These are phyloP conservation scores for Coleophora flavipennella DNA, from an alignment of 2,888 invertebrate genomes.

Conservation along the genomic window DNA sequence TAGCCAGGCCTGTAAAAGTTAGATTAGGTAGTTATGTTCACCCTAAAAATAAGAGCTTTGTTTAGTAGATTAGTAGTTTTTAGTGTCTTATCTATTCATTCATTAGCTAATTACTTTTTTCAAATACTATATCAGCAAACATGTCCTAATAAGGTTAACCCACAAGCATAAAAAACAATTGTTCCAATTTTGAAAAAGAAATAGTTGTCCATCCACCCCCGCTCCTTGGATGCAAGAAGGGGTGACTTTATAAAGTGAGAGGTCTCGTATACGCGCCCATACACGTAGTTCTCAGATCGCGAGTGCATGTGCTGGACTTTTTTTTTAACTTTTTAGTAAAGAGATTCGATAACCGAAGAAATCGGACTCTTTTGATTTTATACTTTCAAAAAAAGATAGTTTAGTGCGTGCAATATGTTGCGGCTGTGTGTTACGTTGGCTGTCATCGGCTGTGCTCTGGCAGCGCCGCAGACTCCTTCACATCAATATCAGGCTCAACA, in stretches of 20 bases:
- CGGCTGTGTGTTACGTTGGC: conserved; percentile 51
- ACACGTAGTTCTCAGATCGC: conserved; percentile 48
- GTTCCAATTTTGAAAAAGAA: conserved; percentile 14
- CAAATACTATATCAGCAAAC: too few species aligned
- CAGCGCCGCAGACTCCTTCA: conserved; percentile 40
- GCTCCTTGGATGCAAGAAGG: conserved; percentile 46
- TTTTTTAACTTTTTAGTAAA: conserved; percentile 5
- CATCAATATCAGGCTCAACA: conserved; percentile 50
- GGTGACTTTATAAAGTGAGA: conserved; percentile 63
- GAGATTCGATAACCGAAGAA: conserved; percentile 1
- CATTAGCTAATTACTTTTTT: too few species aligned
- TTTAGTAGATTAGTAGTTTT: too few species aligned
- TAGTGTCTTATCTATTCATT: too few species aligned
- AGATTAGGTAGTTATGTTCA: too few species aligned
- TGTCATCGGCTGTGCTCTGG: conserved; percentile 49
- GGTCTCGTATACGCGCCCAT: conserved; percentile 44
- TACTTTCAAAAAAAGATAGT: conserved; percentile 21
- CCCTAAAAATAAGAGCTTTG: too few species aligned
- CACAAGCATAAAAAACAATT: conserved; percentile 1
- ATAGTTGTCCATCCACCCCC: conserved; percentile 27
- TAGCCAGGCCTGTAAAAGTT: too few species aligned
- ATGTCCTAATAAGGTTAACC: too few species aligned
- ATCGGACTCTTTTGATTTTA: conserved; percentile 1
- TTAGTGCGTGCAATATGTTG: conserved; percentile 55
- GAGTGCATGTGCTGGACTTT: conserved; percentile 42